phyloP scores from a whole-genome alignment of 2,113 vertebrate species.

The Rutilus rutilus region DNA sequence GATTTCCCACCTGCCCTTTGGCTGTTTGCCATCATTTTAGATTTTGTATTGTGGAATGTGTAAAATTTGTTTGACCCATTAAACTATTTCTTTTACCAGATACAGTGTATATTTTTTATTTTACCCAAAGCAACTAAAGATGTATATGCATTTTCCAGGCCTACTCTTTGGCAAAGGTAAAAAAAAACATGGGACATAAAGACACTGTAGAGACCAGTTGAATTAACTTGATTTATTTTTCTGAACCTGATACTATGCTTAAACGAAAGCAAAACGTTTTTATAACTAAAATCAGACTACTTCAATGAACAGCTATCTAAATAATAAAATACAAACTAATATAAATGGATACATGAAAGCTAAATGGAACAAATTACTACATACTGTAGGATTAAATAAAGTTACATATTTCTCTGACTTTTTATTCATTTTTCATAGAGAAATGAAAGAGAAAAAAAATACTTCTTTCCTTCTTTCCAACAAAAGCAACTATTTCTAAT shows the following conservation, averaged over 20 bases:
- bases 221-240: not conserved
- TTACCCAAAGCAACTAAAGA: no score
- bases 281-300: no score
- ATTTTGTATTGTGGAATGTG: slow-evolving; percentile 27
- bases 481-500: not conserved
- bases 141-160: no score
- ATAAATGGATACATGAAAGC: not conserved
- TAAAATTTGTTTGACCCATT: slow-evolving; percentile 32
- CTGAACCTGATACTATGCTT: not conserved
- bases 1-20: not conserved
- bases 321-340: not conserved
- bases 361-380: not conserved
- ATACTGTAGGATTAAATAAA: not conserved
- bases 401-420: not conserved
- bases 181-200: no score
- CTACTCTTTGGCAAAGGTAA: no score
- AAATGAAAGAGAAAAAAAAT: no score
- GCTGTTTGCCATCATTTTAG: not conserved
- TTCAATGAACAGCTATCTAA: not conserved
- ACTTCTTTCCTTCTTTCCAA: not conserved
- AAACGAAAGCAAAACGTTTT: not conserved
- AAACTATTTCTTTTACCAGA: slow-evolving; percentile 34
- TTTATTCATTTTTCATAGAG: not conserved
- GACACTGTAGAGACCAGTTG: not conserved
- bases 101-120: not conserved